Conservation (phyloP, 2,797 vertebrate genomes). For the Hirundo rustica region DNA sequence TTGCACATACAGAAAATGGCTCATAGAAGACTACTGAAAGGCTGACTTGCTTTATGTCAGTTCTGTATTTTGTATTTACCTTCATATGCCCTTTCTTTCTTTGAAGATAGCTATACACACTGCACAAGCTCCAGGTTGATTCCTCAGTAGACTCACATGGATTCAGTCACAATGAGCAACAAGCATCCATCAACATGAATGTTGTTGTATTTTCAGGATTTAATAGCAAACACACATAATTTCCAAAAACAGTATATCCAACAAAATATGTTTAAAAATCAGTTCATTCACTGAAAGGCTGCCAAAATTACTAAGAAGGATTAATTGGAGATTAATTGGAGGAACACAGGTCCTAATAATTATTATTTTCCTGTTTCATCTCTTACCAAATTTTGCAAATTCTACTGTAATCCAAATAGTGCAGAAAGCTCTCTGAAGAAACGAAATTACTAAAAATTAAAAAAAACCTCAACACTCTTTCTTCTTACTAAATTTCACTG, state of each 20-base stretch:
- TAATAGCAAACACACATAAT: neutral
- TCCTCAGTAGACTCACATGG: neutral
- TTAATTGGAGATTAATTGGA: neutral
- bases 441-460: neutral
- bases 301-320: neutral
- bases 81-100: neutral
- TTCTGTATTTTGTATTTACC: neutral
- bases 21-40: neutral
- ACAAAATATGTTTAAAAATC: slow-evolving; percentile 32
- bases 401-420: slow-evolving; percentile 39
- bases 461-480: neutral
- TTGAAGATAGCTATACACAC: neutral
- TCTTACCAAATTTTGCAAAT: slow-evolving; percentile 46
- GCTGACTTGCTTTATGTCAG: neutral
- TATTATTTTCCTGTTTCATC: slow-evolving; percentile 69
- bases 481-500: slow-evolving; percentile 24
- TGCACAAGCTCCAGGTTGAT: neutral
- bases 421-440: slow-evolving; percentile 17
- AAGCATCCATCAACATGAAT: neutral
- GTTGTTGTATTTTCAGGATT: slow-evolving; percentile 46
- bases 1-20: neutral
- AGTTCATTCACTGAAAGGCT: neutral
- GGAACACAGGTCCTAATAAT: neutral
- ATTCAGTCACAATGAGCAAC: slow-evolving; percentile 24
- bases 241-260: slow-evolving; percentile 11